A percentile compares a stretch with the other conserved stretches of the same genome.
phyloP scores from a whole-genome alignment of 2,888 invertebrate genomes.

The Caenorhabditis macrosperma region DNA sequence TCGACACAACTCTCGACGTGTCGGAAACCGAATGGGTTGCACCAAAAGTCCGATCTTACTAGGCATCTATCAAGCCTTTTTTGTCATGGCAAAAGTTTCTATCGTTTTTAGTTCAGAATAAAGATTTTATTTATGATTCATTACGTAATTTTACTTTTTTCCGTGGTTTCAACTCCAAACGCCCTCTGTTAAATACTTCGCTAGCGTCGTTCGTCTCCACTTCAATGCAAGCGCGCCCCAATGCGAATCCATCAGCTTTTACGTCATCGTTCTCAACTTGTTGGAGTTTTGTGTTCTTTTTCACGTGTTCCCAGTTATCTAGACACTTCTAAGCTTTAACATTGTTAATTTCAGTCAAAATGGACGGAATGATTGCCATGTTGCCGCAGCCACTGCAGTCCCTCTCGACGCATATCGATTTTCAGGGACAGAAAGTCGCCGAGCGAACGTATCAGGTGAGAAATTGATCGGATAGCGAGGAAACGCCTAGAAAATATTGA shows the following conservation, averaged over 20 bases:
- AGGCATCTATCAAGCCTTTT: no score
- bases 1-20: conserved; percentile 91
- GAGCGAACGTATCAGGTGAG: conserved; percentile 77
- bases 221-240: conserved; percentile 34
- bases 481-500: background rate
- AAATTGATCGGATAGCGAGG: background rate
- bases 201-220: no score
- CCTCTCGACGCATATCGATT: conserved; percentile 75
- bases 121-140: no score
- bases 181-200: no score
- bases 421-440: conserved; percentile 75
- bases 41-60: conserved; percentile 93
- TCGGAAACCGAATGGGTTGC: conserved; percentile 91
- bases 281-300: background rate
- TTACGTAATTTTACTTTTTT: background rate
- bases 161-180: background rate
- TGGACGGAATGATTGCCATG: conserved; percentile 78
- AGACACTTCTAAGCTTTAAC: background rate
- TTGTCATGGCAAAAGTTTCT: no score
- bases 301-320: background rate
- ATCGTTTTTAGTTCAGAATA: no score
- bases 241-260: conserved; percentile 6
- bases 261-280: conserved; percentile 35
- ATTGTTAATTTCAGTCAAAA: conserved; percentile 29
- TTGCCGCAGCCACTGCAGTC: conserved; percentile 71